Base-by-base conservation (phyloP, 92 coral and sea anemone genomes). In the Zoanthus solanderi region DNA sequence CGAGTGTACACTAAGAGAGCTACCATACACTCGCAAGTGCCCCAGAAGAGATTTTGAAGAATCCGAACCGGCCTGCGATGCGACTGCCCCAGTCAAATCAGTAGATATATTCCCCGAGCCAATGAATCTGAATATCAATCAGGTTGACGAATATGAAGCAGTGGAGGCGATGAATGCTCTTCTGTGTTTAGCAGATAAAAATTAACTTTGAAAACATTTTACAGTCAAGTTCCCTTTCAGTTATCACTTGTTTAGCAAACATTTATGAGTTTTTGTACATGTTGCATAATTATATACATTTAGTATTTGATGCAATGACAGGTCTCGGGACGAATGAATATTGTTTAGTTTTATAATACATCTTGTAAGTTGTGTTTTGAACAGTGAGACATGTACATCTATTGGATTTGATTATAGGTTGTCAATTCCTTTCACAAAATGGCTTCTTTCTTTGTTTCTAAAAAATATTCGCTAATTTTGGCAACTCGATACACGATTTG, bases 181-280 rank as follows among this genome's bases (percentile, higher is more conserved):
- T 54, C 60, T 54, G 60, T 54, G 60, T 54, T 54, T 54, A 54
- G 60, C 60, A 54, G 60, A 54, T 54, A 54, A 54, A 54, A 54
- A 54, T 8, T 54, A 54, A 54, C 60, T 0, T 4, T 54, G 60
- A 54, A 54, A 54, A 54, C 13, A 6, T 54, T 54, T 85, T 83
- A 88, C 88, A 11, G 92, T 63, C 42, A 34, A 34, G 42, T 34
- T 34, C 42, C 42, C 3, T 34, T 34, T 34, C 42, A 34, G 1
- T 34, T 13, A 76, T 83, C 31, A 78, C 81, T 54, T 54, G 60
- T 54, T 54, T 54, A 9, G 60, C 13, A 54, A 54, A 54, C 6
- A 54, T 54, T 54, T 16, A 52, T 65, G 58, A 94, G 95, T 7
- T 94, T 88, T 34, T 34, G 42, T 34, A 34, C 42, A 1, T 34